A percentile compares a stretch with the other conserved stretches of the same genome.
Conservation (phyloP, 1,140 invertebrate genomes). For the Heliconius congener region DNA sequence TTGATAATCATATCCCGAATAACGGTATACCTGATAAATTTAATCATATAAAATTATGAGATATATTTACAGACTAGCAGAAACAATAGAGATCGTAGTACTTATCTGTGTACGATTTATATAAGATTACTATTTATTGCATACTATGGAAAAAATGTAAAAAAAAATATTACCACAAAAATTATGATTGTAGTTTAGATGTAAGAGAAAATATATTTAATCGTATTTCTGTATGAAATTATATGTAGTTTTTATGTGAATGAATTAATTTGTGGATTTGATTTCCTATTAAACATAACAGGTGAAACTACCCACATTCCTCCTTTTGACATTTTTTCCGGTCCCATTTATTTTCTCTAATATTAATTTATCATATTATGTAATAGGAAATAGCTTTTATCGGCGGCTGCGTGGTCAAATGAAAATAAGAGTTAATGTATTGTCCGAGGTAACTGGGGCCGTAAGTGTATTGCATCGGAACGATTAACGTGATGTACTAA, state of each 20-base stretch:
- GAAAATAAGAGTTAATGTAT: no score
- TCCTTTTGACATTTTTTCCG: constrained; percentile 22
- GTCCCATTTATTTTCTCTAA: no score
- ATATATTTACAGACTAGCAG: constrained; percentile 71
- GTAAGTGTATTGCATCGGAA: no score
- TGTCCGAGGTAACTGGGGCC: no score
- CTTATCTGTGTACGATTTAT: constrained; percentile 67
- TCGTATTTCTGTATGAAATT: constrained; percentile 81
- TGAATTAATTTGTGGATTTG: constrained; percentile 75
- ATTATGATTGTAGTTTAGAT: constrained; percentile 74
- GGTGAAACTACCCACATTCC: constrained; percentile 49
- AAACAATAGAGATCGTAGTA: constrained; percentile 60
- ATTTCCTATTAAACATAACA: constrained; percentile 68
- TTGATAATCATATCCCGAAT: constrained; percentile 70
- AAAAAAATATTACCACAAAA: constrained; percentile 71
- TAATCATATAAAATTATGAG: constrained; percentile 59
- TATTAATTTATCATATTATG: no score
- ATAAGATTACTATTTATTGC: constrained; percentile 76
- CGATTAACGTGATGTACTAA: no score
- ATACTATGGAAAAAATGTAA: constrained; percentile 75
- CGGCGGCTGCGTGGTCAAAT: no score
- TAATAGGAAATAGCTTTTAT: no score
- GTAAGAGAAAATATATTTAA: constrained; percentile 80
- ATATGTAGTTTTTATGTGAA: constrained; percentile 81
- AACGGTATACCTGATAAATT: constrained; percentile 74